These are phyloP conservation scores for Melanostoma mellinum DNA, from an alignment of 2,888 invertebrate species.

Conservation along the genomic window DNA sequence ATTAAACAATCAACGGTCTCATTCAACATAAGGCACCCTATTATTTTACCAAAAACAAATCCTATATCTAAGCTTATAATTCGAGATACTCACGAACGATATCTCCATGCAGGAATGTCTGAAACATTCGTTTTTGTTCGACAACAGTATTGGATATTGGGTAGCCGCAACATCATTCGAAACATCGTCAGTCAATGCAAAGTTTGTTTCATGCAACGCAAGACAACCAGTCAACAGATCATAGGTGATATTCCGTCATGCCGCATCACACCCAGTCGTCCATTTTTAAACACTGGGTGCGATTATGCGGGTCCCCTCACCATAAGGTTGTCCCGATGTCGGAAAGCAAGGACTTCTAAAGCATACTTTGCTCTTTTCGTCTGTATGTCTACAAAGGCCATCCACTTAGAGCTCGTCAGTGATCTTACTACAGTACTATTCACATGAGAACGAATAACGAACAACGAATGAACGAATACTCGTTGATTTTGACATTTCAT, in stretches of 20 bases:
- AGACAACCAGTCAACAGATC: slow-evolving; percentile 27
- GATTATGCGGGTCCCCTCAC: slow-evolving; percentile 53
- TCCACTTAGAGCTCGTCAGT: slow-evolving; percentile 44
- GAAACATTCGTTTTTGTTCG: slow-evolving; percentile 29
- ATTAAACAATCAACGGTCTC: slow-evolving; percentile 21
- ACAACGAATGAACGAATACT: too few species aligned
- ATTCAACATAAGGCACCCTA: slow-evolving; percentile 36
- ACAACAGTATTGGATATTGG: slow-evolving; percentile 61
- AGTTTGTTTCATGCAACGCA: slow-evolving; percentile 54
- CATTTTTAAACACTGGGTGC: slow-evolving; percentile 40
- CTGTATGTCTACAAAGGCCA: slow-evolving; percentile 58
- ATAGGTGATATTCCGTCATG: slow-evolving; percentile 53
- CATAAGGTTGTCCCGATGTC: slow-evolving; percentile 36
- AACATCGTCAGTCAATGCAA: slow-evolving; percentile 43
- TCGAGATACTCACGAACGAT: slow-evolving; percentile 15
- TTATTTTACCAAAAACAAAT: slow-evolving; percentile 37
- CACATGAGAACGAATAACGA: too few species aligned
- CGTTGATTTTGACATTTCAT: too few species aligned
- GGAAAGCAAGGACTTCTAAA: slow-evolving; percentile 30
- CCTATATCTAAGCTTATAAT: slow-evolving; percentile 31
- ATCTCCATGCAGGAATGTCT: slow-evolving; percentile 48
- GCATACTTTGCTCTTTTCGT: slow-evolving; percentile 53
- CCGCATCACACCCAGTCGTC: slow-evolving; percentile 17
- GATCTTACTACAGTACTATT: slow-evolving; percentile 60
- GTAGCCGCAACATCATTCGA: slow-evolving; percentile 43